Percentiles rank a stretch among this genome's conserved stretches.
Conservation (phyloP, 1,140 invertebrate species). For the Drosophila grimshawi region DNA sequence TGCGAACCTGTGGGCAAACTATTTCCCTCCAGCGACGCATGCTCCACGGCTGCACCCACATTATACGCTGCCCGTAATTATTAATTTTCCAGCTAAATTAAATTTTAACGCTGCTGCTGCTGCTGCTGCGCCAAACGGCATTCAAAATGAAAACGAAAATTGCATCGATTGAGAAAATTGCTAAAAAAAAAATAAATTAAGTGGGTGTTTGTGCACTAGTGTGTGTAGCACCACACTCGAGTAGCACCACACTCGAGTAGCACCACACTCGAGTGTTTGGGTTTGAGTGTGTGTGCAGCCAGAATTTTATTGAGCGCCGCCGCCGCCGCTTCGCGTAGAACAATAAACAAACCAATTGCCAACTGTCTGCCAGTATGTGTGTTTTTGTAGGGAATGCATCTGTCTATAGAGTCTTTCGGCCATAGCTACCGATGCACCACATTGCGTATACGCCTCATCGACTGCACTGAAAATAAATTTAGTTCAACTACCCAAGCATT, state of each 20-base stretch:
- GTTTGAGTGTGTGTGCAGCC: constrained; percentile 13
- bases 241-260: background rate
- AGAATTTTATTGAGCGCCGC: constrained; percentile 50
- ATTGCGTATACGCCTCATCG: constrained; percentile 74
- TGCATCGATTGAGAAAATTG: constrained; percentile 76
- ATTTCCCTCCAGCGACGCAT: constrained; percentile 39
- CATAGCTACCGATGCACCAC: constrained; percentile 15
- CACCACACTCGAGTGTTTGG: background rate
- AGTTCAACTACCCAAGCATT: constrained; percentile 52
- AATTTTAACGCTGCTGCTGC: constrained; percentile 67
- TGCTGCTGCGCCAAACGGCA: constrained; percentile 53
- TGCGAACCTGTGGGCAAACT: constrained; percentile 20
- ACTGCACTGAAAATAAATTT: constrained; percentile 41
- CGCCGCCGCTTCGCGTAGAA: constrained; percentile 38
- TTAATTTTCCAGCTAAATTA: constrained; percentile 83
- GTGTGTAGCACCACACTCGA: background rate
- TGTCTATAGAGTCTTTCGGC: background rate
- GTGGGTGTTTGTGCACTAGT: constrained; percentile 22
- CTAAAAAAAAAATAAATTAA: constrained; percentile 36
- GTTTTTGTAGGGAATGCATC: background rate
- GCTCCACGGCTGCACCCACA: constrained; percentile 67
- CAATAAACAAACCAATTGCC: constrained; percentile 61
- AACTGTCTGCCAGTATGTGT: constrained; percentile 31
- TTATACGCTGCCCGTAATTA: constrained; percentile 71
- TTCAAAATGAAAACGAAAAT: constrained; percentile 77